Evolutionary conservation across 2,113 vertebrate genomes (phyloP).

Genomic region (Myodes glareolus): DNA sequence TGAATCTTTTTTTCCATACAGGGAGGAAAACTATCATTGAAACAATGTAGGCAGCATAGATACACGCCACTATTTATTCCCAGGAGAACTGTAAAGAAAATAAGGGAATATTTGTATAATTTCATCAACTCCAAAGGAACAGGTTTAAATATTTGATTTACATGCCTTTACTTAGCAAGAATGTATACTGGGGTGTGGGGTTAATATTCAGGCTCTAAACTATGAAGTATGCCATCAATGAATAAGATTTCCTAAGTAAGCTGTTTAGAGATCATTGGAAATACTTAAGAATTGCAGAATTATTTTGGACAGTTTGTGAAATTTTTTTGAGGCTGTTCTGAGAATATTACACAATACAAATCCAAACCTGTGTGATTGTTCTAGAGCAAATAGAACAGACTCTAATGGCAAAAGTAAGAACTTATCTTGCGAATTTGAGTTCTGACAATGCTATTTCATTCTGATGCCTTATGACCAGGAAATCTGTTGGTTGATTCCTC

Average conservation of each 20-base stretch:
- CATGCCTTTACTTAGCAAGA: neutral
- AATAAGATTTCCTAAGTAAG: neutral
- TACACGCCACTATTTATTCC: neutral
- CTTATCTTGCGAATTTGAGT: neutral
- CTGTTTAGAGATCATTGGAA: neutral
- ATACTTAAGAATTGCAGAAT: neutral
- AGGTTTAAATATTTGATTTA: slow-evolving; percentile 7
- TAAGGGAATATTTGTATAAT: neutral
- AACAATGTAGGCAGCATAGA: neutral
- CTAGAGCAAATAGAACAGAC: too few relatives aligned
- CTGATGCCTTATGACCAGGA: neutral
- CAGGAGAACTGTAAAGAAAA: neutral
- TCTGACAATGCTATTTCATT: neutral
- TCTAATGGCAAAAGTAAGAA: neutral
- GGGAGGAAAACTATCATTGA: neutral
- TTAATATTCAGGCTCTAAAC: slow-evolving; percentile 7
- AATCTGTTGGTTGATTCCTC: neutral
- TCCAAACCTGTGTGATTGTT: neutral
- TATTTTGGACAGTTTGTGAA: slow-evolving; percentile 1
- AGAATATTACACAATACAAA: neutral
- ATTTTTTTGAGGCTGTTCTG: neutral
- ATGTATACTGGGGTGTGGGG: neutral
- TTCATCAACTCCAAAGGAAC: neutral
- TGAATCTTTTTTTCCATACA: neutral
- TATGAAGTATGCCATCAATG: neutral